Percentiles rank a stretch among this genome's conserved stretches.
phyloP scores from a whole-genome alignment of 1,140 invertebrate species.

The Drosophila malerkotliana region DNA sequence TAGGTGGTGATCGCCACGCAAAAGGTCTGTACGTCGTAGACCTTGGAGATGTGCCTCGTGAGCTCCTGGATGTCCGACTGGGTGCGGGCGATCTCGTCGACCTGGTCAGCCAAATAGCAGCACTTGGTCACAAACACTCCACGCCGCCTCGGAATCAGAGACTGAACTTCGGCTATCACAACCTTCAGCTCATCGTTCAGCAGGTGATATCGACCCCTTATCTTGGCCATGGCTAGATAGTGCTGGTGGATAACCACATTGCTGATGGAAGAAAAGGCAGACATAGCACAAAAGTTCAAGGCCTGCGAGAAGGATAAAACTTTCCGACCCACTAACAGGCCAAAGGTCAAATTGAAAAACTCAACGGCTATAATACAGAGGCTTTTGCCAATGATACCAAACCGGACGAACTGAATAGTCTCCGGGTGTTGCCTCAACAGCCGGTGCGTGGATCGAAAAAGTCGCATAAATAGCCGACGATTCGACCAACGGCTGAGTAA shows the following conservation, averaged over 20 bases:
- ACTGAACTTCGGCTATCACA: conserved; percentile 15
- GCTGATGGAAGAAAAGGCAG: background rate
- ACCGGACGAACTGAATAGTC: conserved; percentile 3
- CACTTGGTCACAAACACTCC: conserved; percentile 39
- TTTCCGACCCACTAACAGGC: background rate
- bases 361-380: too few species aligned
- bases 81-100: conserved; percentile 35
- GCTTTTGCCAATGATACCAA: background rate
- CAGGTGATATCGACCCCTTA: conserved; percentile 34
- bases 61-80: conserved; percentile 37
- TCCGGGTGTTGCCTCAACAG: background rate
- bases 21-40: conserved; percentile 33
- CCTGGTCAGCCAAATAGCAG: conserved; percentile 46
- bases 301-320: background rate
- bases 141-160: conserved; percentile 11
- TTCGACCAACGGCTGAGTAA: conserved; percentile 39
- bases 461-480: conserved; percentile 15
- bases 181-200: conserved; percentile 28
- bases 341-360: too few species aligned
- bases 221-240: conserved; percentile 36
- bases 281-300: background rate
- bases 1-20: conserved; percentile 21
- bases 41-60: conserved; percentile 1
- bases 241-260: conserved; percentile 45
- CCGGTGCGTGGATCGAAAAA: conserved; percentile 4